These are phyloP conservation scores for Sarcophaga rosellei DNA, from an alignment of 2,888 invertebrate genomes.

Conservation along the genomic window DNA sequence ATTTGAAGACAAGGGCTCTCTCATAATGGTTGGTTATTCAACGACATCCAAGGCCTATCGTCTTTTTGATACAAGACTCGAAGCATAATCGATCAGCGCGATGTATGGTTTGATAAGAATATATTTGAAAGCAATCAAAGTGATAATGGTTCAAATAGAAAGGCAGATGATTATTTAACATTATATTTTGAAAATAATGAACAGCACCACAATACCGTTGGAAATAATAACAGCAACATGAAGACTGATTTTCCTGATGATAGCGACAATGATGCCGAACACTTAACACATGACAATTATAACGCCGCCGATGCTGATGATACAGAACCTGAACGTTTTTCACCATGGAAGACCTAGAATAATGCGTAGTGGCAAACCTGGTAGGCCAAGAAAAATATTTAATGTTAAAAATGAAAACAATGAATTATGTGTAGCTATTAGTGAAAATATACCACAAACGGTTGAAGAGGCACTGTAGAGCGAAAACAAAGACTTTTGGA, in stretches of 20 bases:
- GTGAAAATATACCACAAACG: constrained; percentile 14
- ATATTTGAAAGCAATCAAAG: background rate
- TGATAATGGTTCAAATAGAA: background rate
- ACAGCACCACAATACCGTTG: background rate
- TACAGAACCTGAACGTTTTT: background rate
- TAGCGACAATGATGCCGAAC: background rate
- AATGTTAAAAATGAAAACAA: background rate
- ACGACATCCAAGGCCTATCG: constrained; percentile 63
- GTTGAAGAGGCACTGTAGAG: constrained; percentile 1
- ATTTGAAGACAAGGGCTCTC: constrained; percentile 65
- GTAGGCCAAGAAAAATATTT: background rate
- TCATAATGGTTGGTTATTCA: constrained; percentile 66
- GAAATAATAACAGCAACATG: background rate
- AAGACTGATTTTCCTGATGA: constrained; percentile 9
- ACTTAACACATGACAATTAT: background rate
- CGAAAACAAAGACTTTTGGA: constrained; percentile 4
- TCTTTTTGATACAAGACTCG: constrained; percentile 35
- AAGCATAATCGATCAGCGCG: constrained; percentile 25
- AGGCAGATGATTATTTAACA: constrained; percentile 25
- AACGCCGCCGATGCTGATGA: background rate
- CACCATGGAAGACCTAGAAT: constrained; percentile 7
- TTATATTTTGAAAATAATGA: background rate
- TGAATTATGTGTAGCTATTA: constrained; percentile 6
- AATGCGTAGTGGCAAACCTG: background rate
- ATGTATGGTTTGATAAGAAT: constrained; percentile 45